Base-by-base conservation (phyloP, 2,888 invertebrate species). In the Aelia acuminata region DNA sequence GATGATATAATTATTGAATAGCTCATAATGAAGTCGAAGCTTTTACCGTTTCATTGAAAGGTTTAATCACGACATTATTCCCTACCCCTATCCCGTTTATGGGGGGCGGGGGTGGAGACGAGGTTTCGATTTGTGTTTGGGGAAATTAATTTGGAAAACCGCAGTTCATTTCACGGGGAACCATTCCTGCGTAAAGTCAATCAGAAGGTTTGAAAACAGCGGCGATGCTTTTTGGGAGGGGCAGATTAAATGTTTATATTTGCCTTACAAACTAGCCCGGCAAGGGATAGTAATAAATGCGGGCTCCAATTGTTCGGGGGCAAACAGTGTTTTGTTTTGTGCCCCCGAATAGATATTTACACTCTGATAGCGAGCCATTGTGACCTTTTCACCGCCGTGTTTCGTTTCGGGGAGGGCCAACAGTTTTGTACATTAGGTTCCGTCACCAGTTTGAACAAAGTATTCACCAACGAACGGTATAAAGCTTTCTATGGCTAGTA, bases 241-340 rank as follows among this genome's bases (percentile, higher is more conserved):
- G 47, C 31, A 87, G 87, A 87, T 87, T 87, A 87, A 87, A 87
- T 87, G 87, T 87, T 87, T 87, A 87, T 87, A 87, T 87, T 87
- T 87, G 87, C 87, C 70, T 85, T 85, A 85, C 85, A 85, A 85
- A 85, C 85, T 85, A 85, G 50, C 50, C 49, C 22, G 3, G 43
- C 39, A 31, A 35, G 35, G 85, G 84, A 50, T 50, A 85, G 85
- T 85, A 85, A 85, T 85, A 53, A 85, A 85, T 53, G 39, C 85
- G 39, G 22, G 85, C 31, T 35, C 31, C 85, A 50, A 53, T 53
- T 84, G 84, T 48, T 48, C 31, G 26, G 31, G n/a, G 7, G 50
- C 85, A 85, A 48, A 84, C 80, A 80, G 80, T 43, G 80, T 80
- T 80, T 80, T 80, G 80, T 80, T 80, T 80, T 80, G 43, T 4